Conservation (phyloP, 2,888 invertebrate species). For the Lapara coniferarum region DNA sequence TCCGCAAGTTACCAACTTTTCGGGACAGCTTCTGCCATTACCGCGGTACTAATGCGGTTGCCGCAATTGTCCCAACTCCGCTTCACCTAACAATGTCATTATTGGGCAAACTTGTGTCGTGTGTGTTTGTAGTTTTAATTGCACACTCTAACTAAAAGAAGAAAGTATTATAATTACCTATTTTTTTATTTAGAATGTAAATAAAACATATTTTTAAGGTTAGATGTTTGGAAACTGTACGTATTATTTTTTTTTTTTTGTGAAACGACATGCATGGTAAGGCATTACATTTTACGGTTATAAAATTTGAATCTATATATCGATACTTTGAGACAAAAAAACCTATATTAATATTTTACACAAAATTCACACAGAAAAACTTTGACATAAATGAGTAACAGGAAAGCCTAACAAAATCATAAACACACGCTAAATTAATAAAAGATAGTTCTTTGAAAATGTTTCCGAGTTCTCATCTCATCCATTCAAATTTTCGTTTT, state of each 20-base stretch:
- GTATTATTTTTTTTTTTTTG: too few species aligned
- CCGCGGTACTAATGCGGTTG: slow-evolving; percentile 68
- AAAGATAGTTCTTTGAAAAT: slow-evolving; percentile 47
- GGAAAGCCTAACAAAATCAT: slow-evolving; percentile 28
- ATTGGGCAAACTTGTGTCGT: slow-evolving; percentile 39
- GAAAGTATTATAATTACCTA: not conserved
- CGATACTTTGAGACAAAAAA: too few species aligned
- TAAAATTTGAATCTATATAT: too few species aligned
- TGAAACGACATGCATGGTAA: too few species aligned
- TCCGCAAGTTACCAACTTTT: slow-evolving; percentile 79
- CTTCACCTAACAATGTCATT: slow-evolving; percentile 52
- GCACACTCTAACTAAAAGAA: not conserved
- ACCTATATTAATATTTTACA: too few species aligned
- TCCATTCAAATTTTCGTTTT: slow-evolving; percentile 70
- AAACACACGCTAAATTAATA: slow-evolving; percentile 26
- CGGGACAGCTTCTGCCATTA: slow-evolving; percentile 71
- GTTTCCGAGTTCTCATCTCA: slow-evolving; percentile 59
- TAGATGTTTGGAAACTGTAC: too few species aligned
- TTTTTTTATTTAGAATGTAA: too few species aligned
- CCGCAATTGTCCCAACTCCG: slow-evolving; percentile 51
- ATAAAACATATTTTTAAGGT: too few species aligned
- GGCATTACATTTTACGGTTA: too few species aligned
- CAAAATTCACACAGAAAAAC: too few species aligned
- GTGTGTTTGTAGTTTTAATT: slow-evolving; percentile 30
- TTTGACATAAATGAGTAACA: too few species aligned